Evolutionary conservation across 1,140 invertebrate genomes (phyloP).

Genomic region (Tetramorium simillimum): DNA sequence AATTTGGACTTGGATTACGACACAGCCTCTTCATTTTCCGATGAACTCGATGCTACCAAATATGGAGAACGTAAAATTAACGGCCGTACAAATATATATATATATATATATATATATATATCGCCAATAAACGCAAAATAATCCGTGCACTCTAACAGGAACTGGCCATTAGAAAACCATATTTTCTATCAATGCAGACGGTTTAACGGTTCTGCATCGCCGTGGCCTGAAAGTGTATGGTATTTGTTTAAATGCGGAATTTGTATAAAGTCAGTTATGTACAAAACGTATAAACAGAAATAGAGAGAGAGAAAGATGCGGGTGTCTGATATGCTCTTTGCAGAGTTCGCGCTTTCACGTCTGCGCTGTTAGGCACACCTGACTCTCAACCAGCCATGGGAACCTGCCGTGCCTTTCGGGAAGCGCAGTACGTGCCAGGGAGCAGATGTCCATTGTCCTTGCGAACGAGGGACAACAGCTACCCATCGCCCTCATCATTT

Average conservation of each 20-base stretch:
- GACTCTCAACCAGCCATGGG: conserved; percentile 31
- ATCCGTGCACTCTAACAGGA: neutral
- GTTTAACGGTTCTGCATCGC: neutral
- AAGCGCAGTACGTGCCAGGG: conserved; percentile 1
- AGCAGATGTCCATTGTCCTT: conserved; percentile 56
- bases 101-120: neutral
- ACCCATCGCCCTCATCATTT: conserved; percentile 21
- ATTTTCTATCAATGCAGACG: neutral
- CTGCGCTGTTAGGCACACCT: conserved; percentile 44
- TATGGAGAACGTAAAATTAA: neutral
- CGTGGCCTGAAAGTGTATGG: neutral
- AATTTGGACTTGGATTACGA: conserved; percentile 46
- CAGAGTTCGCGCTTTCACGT: conserved; percentile 30
- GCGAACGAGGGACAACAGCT: conserved; percentile 42
- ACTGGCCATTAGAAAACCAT: neutral
- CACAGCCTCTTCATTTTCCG: conserved; percentile 27
- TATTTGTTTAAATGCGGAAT: neutral
- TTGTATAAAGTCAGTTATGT: neutral
- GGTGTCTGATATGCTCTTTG: conserved; percentile 16
- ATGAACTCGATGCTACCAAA: conserved; percentile 2
- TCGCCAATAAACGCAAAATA: neutral
- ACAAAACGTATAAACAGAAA: neutral
- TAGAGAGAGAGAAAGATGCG: conserved; percentile 6
- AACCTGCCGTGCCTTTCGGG: conserved; percentile 48
- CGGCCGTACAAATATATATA: too few species aligned